Evolutionary conservation across 2,888 invertebrate genomes (phyloP).

Genomic region (Parnassius mnemosyne): DNA sequence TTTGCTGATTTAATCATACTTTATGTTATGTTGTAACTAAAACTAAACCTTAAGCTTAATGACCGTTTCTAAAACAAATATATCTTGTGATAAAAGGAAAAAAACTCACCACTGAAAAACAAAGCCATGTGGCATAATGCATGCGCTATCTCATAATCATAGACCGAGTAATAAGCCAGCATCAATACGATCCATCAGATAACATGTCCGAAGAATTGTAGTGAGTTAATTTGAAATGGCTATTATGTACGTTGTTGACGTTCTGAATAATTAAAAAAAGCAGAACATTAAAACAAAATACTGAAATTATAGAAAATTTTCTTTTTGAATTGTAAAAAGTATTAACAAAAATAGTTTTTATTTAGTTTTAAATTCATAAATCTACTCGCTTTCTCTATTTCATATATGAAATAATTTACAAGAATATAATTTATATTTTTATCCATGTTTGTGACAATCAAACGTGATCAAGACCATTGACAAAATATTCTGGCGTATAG

Average conservation of each 20-base stretch:
- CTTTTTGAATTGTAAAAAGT: neutral
- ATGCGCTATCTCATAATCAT: constrained; percentile 58
- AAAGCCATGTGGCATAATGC: constrained; percentile 52
- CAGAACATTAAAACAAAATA: no score
- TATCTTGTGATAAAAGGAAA: constrained; percentile 39
- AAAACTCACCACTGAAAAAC: constrained; percentile 45
- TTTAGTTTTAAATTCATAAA: no score
- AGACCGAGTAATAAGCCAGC: constrained; percentile 59
- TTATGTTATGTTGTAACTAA: no score
- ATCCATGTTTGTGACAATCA: no score
- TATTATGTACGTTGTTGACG: constrained; percentile 9
- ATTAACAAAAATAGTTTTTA: no score
- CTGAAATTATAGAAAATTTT: neutral
- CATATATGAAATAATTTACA: no score
- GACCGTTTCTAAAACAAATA: neutral
- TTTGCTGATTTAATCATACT: no score
- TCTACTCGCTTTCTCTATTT: no score
- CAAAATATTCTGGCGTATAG: no score
- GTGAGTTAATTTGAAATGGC: constrained; percentile 13
- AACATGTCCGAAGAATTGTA: constrained; percentile 24
- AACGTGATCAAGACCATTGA: no score
- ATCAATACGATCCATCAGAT: constrained; percentile 48
- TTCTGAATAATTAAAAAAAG: constrained; percentile 1
- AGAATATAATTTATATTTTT: no score
- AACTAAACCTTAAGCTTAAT: no score